These are phyloP conservation scores for Rhamnusium bicolor DNA, from an alignment of 2,888 invertebrate genomes.

Conservation along the genomic window DNA sequence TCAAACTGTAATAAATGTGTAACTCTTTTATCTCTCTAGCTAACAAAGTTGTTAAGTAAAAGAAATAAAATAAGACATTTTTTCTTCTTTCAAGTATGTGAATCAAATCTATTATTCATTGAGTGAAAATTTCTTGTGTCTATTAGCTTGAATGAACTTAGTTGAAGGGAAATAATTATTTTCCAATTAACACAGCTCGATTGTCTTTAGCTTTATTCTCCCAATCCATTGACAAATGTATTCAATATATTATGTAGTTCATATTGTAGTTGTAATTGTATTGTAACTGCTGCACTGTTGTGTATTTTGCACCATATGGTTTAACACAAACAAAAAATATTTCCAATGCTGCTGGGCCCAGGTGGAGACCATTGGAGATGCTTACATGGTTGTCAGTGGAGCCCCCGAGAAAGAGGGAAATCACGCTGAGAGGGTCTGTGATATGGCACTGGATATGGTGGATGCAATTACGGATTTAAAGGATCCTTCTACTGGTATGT, in stretches of 20 bases:
- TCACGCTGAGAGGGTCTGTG: conserved; percentile 93
- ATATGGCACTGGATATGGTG: conserved; percentile 98
- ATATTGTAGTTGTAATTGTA: conserved; percentile 16
- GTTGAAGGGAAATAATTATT: no score
- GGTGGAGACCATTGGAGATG: conserved; percentile 98
- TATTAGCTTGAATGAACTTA: no score
- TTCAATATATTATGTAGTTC: background rate
- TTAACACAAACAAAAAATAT: conserved; percentile 45
- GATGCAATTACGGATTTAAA: conserved; percentile 92
- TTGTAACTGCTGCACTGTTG: conserved; percentile 44
- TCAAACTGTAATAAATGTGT: no score
- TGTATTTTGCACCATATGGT: conserved; percentile 45
- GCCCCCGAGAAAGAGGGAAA: conserved; percentile 92
- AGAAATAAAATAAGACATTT: no score
- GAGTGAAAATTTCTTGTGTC: no score
- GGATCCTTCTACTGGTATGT: conserved; percentile 90
- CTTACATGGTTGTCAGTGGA: conserved; percentile 98
- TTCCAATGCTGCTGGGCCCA: conserved; percentile 66
- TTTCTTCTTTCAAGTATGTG: no score
- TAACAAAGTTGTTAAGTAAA: no score
- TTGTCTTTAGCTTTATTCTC: background rate
- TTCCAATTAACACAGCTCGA: background rate
- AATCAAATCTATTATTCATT: no score
- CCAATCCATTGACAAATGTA: no score
- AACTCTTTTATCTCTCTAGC: no score